phyloP scores from a whole-genome alignment of 2,113 vertebrate species.

The Takifugu bimaculatus region DNA sequence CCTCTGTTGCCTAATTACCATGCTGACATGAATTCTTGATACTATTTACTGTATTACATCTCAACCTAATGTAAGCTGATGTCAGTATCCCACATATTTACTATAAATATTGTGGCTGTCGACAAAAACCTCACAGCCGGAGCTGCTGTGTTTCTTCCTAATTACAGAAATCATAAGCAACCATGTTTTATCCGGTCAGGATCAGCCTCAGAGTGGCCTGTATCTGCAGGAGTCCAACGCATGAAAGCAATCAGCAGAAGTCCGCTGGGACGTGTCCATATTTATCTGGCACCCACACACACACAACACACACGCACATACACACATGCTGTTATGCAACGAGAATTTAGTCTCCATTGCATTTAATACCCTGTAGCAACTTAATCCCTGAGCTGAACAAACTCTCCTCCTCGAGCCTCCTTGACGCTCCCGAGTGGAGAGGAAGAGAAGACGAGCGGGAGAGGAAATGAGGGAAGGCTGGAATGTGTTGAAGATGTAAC shows the following conservation, averaged over 20 bases:
- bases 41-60: too few species aligned
- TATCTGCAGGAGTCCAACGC: slow-evolving; percentile 48
- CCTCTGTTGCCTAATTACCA: too few species aligned
- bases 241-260: slow-evolving; percentile 60
- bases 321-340: slow-evolving; percentile 52
- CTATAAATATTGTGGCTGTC: too few species aligned
- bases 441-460: slow-evolving; percentile 14
- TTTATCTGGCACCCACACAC: slow-evolving; percentile 44
- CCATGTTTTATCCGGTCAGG: slow-evolving; percentile 7
- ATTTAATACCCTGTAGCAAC: slow-evolving; percentile 69
- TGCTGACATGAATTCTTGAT: too few species aligned
- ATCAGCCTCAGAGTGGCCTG: slow-evolving; percentile 39
- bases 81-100: too few species aligned
- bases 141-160: not conserved
- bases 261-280: slow-evolving; percentile 55
- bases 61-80: too few species aligned
- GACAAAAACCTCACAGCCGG: too few species aligned
- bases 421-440: slow-evolving; percentile 35
- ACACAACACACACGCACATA: slow-evolving; percentile 9
- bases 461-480: slow-evolving; percentile 22
- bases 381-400: slow-evolving; percentile 64
- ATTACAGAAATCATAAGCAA: not conserved
- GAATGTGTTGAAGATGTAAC: slow-evolving; percentile 17
- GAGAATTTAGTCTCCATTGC: slow-evolving; percentile 69
- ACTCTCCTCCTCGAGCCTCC: slow-evolving; percentile 53